A percentile compares a stretch with the other conserved stretches of the same genome.
phyloP scores from a whole-genome alignment of 2,113 vertebrate genomes.

The Chaetura pelagica region DNA sequence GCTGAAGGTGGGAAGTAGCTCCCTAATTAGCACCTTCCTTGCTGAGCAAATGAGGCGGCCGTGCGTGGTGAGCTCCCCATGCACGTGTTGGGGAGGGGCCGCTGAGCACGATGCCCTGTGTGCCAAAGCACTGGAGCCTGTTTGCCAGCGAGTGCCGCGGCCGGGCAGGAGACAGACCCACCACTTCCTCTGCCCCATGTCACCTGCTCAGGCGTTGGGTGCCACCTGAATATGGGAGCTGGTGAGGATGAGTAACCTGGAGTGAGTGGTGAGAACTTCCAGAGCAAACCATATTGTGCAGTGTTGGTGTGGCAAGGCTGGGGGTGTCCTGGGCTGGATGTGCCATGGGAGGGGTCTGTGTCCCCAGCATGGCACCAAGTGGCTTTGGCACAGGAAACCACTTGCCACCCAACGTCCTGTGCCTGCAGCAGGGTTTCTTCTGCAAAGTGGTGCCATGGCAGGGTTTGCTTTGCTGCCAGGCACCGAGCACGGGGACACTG shows the following conservation, averaged over 20 bases:
- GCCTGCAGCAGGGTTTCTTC: too few relatives aligned
- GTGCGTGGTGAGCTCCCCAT: conserved; percentile 67
- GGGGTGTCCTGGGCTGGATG: background rate
- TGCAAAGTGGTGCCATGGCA: accelerated
- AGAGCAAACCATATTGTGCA: accelerated
- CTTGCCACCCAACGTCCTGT: too few relatives aligned
- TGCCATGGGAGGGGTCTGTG: accelerated
- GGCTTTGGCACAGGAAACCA: accelerated
- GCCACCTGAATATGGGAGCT: background rate
- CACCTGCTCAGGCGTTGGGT: background rate
- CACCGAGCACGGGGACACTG: too few relatives aligned
- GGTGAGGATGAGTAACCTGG: background rate
- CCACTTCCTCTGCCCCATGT: background rate
- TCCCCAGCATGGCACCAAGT: accelerated
- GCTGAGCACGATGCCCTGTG: background rate
- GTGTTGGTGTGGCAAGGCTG: background rate
- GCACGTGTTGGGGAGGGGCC: conserved; percentile 56
- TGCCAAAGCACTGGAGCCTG: too few relatives aligned
- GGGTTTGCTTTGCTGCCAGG: background rate
- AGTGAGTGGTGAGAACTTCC: background rate
- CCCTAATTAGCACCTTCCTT: conserved; percentile 84
- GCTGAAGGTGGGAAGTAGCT: conserved; percentile 72
- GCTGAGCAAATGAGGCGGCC: conserved; percentile 71
- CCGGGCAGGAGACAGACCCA: background rate
- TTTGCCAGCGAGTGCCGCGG: too few relatives aligned